These are phyloP conservation scores for Apostichopus californicus DNA, from an alignment of 35 echinoderm and acorn worm species.

Conservation along the genomic window DNA sequence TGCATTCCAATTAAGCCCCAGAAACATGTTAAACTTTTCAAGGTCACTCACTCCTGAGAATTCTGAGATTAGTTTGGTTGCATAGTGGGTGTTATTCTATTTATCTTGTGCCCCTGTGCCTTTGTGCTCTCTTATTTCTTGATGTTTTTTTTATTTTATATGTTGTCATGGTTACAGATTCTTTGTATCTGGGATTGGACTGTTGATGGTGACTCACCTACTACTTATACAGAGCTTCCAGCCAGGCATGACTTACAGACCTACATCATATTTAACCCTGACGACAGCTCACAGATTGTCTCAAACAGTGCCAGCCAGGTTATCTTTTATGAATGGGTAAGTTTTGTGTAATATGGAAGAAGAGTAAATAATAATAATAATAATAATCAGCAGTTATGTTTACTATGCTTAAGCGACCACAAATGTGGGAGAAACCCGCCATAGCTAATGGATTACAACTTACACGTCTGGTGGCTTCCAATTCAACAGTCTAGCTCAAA, in stretches of 20 bases:
- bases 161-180: slow-evolving; percentile 53
- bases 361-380: too few relatives aligned
- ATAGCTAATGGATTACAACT: too few relatives aligned
- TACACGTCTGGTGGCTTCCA: too few relatives aligned
- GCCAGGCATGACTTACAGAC: slow-evolving; percentile 70
- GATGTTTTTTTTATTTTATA: too few relatives aligned
- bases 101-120: too few relatives aligned
- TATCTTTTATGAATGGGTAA: slow-evolving; percentile 97
- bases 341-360: background rate
- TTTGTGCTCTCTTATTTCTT: background rate
- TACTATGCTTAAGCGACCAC: too few relatives aligned
- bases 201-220: slow-evolving; percentile 80
- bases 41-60: background rate
- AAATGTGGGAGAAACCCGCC: too few relatives aligned
- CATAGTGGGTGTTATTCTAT: too few relatives aligned
- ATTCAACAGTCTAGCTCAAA: too few relatives aligned
- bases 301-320: slow-evolving; percentile 93
- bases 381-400: too few relatives aligned
- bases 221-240: slow-evolving; percentile 55
- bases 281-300: slow-evolving; percentile 89
- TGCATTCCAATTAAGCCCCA: too few relatives aligned
- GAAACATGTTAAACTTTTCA: background rate
- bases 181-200: slow-evolving; percentile 98
- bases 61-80: too few relatives aligned
- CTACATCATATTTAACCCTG: slow-evolving; percentile 92